Conservation (phyloP, 2,888 invertebrate genomes). For the Microctonus brassicae region DNA sequence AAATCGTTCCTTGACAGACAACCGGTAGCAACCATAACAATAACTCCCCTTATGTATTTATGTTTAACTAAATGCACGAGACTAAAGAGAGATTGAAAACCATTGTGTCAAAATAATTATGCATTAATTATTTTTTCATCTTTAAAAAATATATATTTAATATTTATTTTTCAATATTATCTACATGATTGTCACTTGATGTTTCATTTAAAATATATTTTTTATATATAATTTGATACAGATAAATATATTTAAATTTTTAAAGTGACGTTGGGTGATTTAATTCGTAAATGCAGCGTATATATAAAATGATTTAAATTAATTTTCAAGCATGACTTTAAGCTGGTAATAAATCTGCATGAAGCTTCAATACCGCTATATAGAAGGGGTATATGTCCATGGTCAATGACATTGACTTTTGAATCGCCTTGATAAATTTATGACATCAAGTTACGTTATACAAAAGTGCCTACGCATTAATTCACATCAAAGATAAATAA, state of each 20-base stretch:
- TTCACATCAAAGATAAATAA: neutral
- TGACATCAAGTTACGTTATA: neutral
- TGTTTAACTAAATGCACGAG: too few species aligned
- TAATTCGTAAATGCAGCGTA: neutral
- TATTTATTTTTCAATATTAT: too few species aligned
- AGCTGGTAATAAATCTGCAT: constrained; percentile 34
- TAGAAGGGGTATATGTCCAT: constrained; percentile 24
- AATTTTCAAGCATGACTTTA: constrained; percentile 26
- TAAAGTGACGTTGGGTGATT: neutral
- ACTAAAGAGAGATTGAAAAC: too few species aligned
- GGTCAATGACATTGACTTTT: constrained; percentile 34
- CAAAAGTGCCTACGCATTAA: neutral
- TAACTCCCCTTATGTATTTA: neutral
- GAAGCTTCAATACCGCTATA: constrained; percentile 21
- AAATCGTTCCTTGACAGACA: constrained; percentile 49
- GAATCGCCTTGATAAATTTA: constrained; percentile 17
- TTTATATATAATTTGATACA: too few species aligned
- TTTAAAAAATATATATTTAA: too few species aligned
- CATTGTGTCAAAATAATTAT: too few species aligned
- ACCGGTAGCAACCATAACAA: constrained; percentile 44
- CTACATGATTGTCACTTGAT: too few species aligned
- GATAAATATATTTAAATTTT: neutral
- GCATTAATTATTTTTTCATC: too few species aligned
- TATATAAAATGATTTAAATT: constrained; percentile 11
- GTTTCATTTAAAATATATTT: too few species aligned